These are phyloP conservation scores for Meles meles DNA, from an alignment of 2,113 vertebrate genomes.

Conservation along the genomic window DNA sequence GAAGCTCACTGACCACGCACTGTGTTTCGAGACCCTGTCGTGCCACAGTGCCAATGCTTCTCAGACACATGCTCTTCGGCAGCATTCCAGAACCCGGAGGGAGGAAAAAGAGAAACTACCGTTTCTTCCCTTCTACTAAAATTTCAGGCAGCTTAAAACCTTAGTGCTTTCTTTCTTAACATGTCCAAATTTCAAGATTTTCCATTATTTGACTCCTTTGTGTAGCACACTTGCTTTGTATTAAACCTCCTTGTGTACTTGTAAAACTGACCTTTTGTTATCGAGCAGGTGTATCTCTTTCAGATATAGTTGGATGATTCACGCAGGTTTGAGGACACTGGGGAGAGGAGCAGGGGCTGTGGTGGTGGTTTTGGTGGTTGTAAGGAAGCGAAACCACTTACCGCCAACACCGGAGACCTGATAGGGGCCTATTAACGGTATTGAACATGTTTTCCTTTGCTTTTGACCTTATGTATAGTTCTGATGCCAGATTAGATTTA, in stretches of 20 bases:
- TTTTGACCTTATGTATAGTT: slow-evolving; percentile 85
- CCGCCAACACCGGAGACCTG: slow-evolving; percentile 75
- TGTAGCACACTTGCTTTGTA: slow-evolving; percentile 80
- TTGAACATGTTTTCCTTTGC: slow-evolving; percentile 70
- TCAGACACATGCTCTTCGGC: slow-evolving; percentile 75
- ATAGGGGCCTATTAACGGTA: slow-evolving; percentile 77
- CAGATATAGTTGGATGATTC: slow-evolving; percentile 73
- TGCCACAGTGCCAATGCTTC: slow-evolving; percentile 80
- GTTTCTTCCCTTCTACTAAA: slow-evolving; percentile 70
- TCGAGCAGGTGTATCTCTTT: slow-evolving; percentile 66
- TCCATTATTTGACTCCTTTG: slow-evolving; percentile 76
- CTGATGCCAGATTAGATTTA: slow-evolving; percentile 85
- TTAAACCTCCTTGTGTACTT: slow-evolving; percentile 79
- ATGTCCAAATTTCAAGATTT: slow-evolving; percentile 79
- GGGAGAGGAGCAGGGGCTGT: slow-evolving; percentile 2
- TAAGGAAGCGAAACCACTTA: slow-evolving; percentile 63
- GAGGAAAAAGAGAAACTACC: slow-evolving; percentile 37
- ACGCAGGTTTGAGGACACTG: slow-evolving; percentile 67
- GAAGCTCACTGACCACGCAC: slow-evolving; percentile 74
- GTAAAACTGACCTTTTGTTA: slow-evolving; percentile 80
- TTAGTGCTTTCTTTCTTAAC: slow-evolving; percentile 83
- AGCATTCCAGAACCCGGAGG: slow-evolving; percentile 85
- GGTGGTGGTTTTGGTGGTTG: slow-evolving; percentile 55
- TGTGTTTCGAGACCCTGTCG: slow-evolving; percentile 73
- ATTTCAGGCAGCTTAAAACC: slow-evolving; percentile 90